Conservation (phyloP, 1,140 invertebrate species). For the Planococcus citri region DNA sequence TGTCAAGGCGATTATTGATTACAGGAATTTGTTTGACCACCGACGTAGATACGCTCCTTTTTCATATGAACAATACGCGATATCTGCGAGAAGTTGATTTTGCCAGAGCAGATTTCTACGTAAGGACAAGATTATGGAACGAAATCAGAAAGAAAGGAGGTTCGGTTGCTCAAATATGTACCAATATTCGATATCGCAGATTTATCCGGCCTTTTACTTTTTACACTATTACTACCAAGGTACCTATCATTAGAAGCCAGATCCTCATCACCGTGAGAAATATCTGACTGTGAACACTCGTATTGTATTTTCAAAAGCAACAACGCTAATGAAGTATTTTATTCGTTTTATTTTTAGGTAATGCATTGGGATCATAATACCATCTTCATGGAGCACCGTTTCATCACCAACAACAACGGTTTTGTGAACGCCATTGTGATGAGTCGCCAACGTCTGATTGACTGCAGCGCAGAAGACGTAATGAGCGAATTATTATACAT, state of each 20-base stretch:
- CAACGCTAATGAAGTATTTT: too few species aligned
- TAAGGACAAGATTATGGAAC: conserved; percentile 56
- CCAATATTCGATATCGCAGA: conserved; percentile 65
- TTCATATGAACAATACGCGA: conserved; percentile 79
- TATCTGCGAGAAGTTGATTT: conserved; percentile 77
- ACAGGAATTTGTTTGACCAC: conserved; percentile 51
- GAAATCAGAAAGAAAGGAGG: conserved; percentile 55
- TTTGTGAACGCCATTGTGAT: conserved; percentile 71
- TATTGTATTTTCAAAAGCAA: too few species aligned
- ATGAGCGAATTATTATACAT: conserved; percentile 36
- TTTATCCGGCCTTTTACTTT: conserved; percentile 60
- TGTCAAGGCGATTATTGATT: too few species aligned
- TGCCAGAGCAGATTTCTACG: conserved; percentile 67
- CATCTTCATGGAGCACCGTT: conserved; percentile 75
- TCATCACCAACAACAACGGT: conserved; percentile 56
- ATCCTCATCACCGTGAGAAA: too few species aligned
- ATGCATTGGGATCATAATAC: conserved; percentile 75
- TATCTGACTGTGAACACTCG: too few species aligned
- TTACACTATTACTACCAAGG: conserved; percentile 50
- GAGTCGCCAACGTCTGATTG: conserved; percentile 57
- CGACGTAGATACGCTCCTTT: conserved; percentile 66
- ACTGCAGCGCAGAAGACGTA: conserved; percentile 49
- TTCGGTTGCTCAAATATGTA: conserved; percentile 58
- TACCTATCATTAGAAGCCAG: neutral
- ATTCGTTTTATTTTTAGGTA: conserved; percentile 41